Conservation (phyloP, 2,113 vertebrate species). For the Cavia porcellus region DNA sequence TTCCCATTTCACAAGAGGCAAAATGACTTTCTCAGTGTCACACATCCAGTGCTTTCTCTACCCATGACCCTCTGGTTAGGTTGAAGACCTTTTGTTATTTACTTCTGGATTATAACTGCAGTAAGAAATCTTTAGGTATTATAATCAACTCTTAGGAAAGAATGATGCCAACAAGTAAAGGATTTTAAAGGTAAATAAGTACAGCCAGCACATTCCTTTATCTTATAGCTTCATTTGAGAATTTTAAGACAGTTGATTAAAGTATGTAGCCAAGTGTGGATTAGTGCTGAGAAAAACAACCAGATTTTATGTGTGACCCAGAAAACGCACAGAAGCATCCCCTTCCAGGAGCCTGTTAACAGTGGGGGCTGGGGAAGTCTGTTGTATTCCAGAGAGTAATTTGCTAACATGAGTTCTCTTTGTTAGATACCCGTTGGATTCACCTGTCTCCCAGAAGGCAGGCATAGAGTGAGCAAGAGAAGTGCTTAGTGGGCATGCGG, state of each 20-base stretch:
- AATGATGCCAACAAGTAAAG: neutral
- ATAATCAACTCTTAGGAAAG: neutral
- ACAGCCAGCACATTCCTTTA: neutral
- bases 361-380: neutral
- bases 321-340: slow-evolving; percentile 40
- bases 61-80: neutral
- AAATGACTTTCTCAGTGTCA: neutral
- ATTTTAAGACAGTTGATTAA: slow-evolving; percentile 48
- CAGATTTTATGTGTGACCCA: slow-evolving; percentile 21
- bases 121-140: neutral
- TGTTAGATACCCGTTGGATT: neutral
- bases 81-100: neutral
- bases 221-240: slow-evolving; percentile 39
- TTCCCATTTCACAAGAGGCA: neutral
- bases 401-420: neutral
- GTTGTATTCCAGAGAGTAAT: neutral
- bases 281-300: slow-evolving; percentile 21
- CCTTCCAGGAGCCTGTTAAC: neutral
- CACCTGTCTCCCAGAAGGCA: neutral
- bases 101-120: neutral
- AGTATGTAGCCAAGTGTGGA: slow-evolving; percentile 18
- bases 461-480: neutral
- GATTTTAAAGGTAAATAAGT: slow-evolving; percentile 55
- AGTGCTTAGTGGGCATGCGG: accelerated
- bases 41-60: neutral